A percentile compares a stretch with the other conserved stretches of the same genome.
Conservation (phyloP, 1,140 invertebrate genomes). For the Galleria mellonella region DNA sequence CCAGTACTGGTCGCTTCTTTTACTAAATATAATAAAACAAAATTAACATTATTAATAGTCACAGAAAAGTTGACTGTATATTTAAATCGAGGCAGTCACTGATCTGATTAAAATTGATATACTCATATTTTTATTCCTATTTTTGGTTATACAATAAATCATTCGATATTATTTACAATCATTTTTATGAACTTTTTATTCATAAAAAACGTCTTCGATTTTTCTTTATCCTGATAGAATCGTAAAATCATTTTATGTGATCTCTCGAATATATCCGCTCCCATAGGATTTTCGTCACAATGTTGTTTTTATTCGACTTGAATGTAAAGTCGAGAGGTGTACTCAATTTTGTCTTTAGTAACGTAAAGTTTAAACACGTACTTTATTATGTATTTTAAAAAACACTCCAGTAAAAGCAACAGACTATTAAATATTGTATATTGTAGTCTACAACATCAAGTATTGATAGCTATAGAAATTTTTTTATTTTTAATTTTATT, state of each 20-base stretch:
- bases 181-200: slow-evolving; percentile 46
- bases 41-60: no score
- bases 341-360: no score
- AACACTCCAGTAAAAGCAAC: no score
- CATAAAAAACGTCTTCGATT: slow-evolving; percentile 44
- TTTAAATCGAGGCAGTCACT: no score
- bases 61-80: no score
- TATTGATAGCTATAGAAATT: no score
- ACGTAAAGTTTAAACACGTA: neutral
- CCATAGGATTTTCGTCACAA: slow-evolving; percentile 53
- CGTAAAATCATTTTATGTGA: slow-evolving; percentile 61
- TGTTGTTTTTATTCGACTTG: slow-evolving; percentile 46
- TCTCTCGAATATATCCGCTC: slow-evolving; percentile 35
- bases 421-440: no score
- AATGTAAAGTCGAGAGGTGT: slow-evolving; percentile 37
- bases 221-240: slow-evolving; percentile 37
- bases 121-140: slow-evolving; percentile 13
- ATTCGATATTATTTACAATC: slow-evolving; percentile 13
- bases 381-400: slow-evolving; percentile 11
- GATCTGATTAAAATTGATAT: no score
- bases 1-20: no score
- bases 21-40: no score
- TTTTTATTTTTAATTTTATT: no score
- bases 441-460: no score
- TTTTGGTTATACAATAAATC: slow-evolving; percentile 3